Conservation (phyloP, 2,888 invertebrate genomes). For the Agrotis exclamationis region DNA sequence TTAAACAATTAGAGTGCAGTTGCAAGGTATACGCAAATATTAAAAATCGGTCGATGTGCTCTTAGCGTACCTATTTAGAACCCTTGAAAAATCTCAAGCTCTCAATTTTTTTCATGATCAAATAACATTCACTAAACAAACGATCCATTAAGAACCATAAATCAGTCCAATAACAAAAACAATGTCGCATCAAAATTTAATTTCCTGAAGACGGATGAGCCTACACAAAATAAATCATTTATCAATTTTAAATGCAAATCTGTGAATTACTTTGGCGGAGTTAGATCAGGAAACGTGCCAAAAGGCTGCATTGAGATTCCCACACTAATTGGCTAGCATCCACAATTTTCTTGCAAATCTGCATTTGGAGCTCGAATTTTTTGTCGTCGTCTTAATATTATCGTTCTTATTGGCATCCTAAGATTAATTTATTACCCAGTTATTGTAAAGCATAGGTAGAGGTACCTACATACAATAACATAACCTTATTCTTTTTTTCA, state of each 20-base stretch:
- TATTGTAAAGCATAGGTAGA: background rate
- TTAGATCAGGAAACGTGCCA: conserved; percentile 54
- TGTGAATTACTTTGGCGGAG: conserved; percentile 49
- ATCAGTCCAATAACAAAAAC: conserved; percentile 41
- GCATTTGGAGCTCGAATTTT: conserved; percentile 27
- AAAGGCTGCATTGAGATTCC: conserved; percentile 49
- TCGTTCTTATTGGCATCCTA: conserved; percentile 10
- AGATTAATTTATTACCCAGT: conserved; percentile 2
- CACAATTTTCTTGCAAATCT: conserved; percentile 55
- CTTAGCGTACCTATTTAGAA: too few relatives aligned
- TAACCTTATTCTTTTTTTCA: too few relatives aligned
- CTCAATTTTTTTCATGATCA: background rate
- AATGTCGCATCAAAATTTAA: conserved; percentile 55
- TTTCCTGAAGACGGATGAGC: conserved; percentile 58
- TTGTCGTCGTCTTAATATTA: conserved; percentile 9
- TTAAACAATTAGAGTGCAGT: background rate
- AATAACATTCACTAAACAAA: conserved; percentile 23
- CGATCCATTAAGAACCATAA: conserved; percentile 13
- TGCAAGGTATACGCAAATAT: background rate
- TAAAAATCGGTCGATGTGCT: too few relatives aligned
- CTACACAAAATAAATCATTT: conserved; percentile 61
- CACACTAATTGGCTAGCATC: conserved; percentile 57
- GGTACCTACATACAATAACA: too few relatives aligned
- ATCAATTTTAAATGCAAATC: conserved; percentile 67
- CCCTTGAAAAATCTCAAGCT: too few relatives aligned